Evolutionary conservation across 2,888 invertebrate genomes (phyloP).

Genomic region (Tenthredo distinguenda): DNA sequence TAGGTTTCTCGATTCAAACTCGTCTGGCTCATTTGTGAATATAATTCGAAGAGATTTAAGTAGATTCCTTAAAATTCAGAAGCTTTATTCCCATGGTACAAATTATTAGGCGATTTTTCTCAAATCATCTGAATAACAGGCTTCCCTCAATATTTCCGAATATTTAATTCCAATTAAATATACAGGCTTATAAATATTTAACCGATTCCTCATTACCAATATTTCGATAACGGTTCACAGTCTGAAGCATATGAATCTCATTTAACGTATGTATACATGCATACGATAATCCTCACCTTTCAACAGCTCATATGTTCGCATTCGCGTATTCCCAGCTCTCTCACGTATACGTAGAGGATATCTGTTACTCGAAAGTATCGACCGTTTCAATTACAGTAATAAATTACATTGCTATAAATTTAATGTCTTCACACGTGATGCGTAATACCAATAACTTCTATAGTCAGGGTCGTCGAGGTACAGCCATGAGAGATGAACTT

Average conservation of each 20-base stretch:
- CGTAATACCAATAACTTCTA: neutral
- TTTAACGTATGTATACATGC: neutral
- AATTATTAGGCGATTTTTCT: neutral
- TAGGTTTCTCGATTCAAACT: neutral
- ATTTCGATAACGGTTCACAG: neutral
- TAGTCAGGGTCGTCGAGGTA: neutral
- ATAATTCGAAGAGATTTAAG: neutral
- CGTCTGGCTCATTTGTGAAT: neutral
- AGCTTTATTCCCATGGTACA: neutral
- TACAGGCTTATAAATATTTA: neutral
- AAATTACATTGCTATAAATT: neutral
- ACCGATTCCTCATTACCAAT: neutral
- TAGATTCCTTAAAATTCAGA: neutral
- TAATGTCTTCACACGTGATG: neutral
- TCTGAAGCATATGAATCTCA: neutral
- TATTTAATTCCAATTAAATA: neutral
- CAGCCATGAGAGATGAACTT: neutral
- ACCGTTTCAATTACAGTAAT: neutral
- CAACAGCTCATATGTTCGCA: neutral
- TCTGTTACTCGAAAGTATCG: neutral
- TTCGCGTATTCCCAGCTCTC: neutral
- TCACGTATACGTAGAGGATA: neutral
- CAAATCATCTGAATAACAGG: neutral
- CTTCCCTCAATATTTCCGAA: neutral
- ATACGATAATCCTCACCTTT: neutral